Base-by-base conservation (phyloP, 2,888 invertebrate genomes). In the Nymphalis c-album region DNA sequence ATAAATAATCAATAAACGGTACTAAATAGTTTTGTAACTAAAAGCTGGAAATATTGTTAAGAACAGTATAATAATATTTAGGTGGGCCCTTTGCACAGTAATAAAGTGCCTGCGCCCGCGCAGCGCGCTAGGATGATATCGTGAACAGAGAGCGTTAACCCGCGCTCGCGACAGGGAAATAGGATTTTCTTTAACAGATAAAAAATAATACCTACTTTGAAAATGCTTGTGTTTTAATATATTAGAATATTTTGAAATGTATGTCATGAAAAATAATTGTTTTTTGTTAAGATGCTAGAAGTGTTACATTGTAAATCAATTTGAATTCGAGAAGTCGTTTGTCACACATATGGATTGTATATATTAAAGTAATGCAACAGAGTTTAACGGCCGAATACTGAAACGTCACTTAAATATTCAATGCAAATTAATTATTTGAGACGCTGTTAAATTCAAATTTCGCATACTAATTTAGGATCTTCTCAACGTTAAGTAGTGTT, bases 111-210 rank as follows among this genome's bases (percentile, higher is more conserved):
- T 76, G 83, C 87, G 87, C 87, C 78, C 75, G 81, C 89, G 86
- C 87, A 83, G 35, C 79, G 81, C 82, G 81, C 82, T 71, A 73
- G 82, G 82, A 86, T 85, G 87, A 86, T 86, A 87, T 80, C 81
- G 78, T 72, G 68, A 62, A 79, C 69, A 71, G 82, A 84, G 90
- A 89, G 79, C 89, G 81, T 90, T 90, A 85, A 89, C 90, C 88
- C 81, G 76, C 81, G 76, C 50, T 65, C 57, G 53, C 68, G 55
- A 18, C 61, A 61, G 62, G 70, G 60, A 72, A 72, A 72, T 70
- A 63, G 62, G 66, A 64, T 69, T 69, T 71, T 67, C 71, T 64
- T 64, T 64, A 61, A 59, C 45, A 55, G 46, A 55, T 57, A 46
- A 31, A 50, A 55, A 61, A 55, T 35, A 35, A 57, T 18, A 57